Conservation (phyloP, 2,888 invertebrate species). For the Autographa pulchrina region DNA sequence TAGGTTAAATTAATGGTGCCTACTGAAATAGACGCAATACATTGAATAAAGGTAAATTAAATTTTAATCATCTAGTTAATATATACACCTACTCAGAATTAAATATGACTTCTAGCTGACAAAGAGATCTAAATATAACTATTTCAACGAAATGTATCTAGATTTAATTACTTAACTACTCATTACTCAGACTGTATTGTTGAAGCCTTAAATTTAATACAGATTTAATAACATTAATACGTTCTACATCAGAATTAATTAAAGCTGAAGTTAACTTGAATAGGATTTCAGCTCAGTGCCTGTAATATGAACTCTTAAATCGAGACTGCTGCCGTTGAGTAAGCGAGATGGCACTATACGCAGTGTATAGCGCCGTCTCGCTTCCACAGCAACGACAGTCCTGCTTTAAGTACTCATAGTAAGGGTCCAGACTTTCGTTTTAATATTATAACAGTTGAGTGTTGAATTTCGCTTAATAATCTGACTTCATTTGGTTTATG, state of each 20-base stretch:
- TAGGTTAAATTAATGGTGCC: too few relatives aligned
- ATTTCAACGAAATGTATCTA: neutral
- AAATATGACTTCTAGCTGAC: neutral
- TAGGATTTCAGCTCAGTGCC: neutral
- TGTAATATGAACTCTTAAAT: too few relatives aligned
- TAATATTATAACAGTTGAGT: neutral
- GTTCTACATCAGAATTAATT: neutral
- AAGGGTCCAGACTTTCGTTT: neutral
- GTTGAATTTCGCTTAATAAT: slow-evolving; percentile 1
- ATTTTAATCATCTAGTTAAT: too few relatives aligned
- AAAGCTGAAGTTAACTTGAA: neutral
- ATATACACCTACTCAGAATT: too few relatives aligned
- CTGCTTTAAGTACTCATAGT: too few relatives aligned
- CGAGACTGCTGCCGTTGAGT: too few relatives aligned
- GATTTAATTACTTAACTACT: neutral
- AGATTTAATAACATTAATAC: slow-evolving; percentile 1
- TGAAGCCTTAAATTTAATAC: neutral
- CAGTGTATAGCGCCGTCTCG: too few relatives aligned
- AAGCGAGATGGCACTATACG: too few relatives aligned
- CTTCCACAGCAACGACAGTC: too few relatives aligned
- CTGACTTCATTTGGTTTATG: neutral
- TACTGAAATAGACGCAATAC: too few relatives aligned
- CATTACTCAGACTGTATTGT: neutral
- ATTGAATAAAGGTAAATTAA: too few relatives aligned
- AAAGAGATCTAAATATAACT: neutral